Conservation (phyloP, 2,888 invertebrate genomes). For the Clistopyga incitator region DNA sequence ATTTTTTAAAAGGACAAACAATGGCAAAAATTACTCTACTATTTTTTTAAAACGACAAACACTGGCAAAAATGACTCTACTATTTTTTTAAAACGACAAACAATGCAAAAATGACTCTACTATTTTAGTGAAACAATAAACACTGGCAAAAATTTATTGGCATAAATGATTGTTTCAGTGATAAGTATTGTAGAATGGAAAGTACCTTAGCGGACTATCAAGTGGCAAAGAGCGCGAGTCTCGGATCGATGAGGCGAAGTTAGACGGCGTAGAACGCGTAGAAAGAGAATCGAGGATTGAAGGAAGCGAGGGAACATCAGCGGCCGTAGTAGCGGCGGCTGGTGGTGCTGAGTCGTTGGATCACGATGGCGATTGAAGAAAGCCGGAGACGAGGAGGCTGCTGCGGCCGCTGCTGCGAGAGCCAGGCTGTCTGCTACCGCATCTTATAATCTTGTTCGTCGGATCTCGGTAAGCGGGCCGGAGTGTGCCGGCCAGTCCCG, state of each 20-base stretch:
- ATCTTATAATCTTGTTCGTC: slow-evolving; percentile 78
- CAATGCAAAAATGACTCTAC: too few species aligned
- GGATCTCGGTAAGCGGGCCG: slow-evolving; percentile 71
- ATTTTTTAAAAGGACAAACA: too few species aligned
- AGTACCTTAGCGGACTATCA: not conserved
- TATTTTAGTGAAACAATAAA: too few species aligned
- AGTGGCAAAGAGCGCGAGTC: not conserved
- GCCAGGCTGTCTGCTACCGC: slow-evolving; percentile 82
- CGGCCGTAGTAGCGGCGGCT: slow-evolving; percentile 30
- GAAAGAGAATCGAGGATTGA: slow-evolving; percentile 54
- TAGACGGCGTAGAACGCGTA: not conserved
- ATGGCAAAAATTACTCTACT: too few species aligned
- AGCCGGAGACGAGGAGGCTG: slow-evolving; percentile 77
- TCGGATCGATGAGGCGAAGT: slow-evolving; percentile 3
- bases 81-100: too few species aligned
- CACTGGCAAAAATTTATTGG: too few species aligned
- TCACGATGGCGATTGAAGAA: slow-evolving; percentile 39
- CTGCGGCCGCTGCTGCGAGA: slow-evolving; percentile 76
- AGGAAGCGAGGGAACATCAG: slow-evolving; percentile 45
- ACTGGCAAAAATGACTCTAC: too few species aligned
- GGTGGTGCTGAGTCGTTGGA: slow-evolving; percentile 14
- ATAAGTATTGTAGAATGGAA: too few species aligned
- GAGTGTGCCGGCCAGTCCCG: slow-evolving; percentile 45
- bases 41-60: too few species aligned
- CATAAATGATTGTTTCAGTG: too few species aligned